Evolutionary conservation across 2,113 vertebrate genomes (phyloP).

Genomic region (Anhinga rufa): DNA sequence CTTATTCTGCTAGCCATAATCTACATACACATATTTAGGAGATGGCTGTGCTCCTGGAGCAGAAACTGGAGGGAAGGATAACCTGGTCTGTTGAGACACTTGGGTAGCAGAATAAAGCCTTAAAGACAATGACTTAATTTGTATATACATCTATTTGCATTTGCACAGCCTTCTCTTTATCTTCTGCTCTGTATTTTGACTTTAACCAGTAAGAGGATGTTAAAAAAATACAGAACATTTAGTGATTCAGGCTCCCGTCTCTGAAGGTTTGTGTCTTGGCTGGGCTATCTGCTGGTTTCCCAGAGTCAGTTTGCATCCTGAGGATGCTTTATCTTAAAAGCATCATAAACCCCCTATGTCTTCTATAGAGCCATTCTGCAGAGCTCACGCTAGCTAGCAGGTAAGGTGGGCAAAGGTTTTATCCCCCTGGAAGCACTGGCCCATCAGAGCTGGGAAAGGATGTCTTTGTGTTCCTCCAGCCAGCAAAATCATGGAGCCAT

Average conservation of each 20-base stretch:
- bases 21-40: neutral
- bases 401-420: neutral
- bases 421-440: neutral
- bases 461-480: neutral
- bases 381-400: neutral
- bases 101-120: neutral
- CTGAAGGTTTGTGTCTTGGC: neutral
- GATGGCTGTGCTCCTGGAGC: neutral
- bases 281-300: neutral
- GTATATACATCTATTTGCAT: neutral
- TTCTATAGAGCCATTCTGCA: neutral
- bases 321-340: neutral
- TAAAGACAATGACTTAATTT: neutral
- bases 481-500: neutral
- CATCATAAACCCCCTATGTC: neutral
- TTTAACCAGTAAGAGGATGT: neutral
- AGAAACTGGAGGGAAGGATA: neutral
- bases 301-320: neutral
- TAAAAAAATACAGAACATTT: neutral
- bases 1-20: neutral
- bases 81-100: neutral
- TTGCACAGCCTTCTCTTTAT: neutral
- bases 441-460: neutral
- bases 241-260: neutral
- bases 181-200: neutral